Percentiles rank a stretch among this genome's conserved stretches.
Conservation (phyloP, 2,888 invertebrate genomes). For the Rhingia rostrata region DNA sequence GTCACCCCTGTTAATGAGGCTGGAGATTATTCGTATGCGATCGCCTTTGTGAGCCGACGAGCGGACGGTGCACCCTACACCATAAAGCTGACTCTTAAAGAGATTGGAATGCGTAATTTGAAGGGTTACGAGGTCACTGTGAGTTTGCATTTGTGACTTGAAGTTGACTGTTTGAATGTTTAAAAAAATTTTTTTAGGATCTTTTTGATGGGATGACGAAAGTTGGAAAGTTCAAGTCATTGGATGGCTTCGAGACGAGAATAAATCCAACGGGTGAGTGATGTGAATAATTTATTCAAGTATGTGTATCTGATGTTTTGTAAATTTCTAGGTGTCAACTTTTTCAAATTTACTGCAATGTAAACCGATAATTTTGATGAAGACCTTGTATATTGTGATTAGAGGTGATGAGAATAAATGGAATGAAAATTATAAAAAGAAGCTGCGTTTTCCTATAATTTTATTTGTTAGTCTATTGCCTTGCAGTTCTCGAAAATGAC, state of each 20-base stretch:
- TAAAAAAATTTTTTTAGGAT: slow-evolving; percentile 56
- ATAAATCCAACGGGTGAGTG: slow-evolving; percentile 76
- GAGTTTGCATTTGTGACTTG: slow-evolving; percentile 46
- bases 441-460: background rate
- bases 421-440: background rate
- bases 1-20: slow-evolving; percentile 79
- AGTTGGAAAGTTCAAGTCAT: slow-evolving; percentile 28
- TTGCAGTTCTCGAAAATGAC: too few species aligned
- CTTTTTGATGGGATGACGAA: slow-evolving; percentile 43
- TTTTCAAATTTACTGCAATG: slow-evolving; percentile 76
- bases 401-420: slow-evolving; percentile 2
- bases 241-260: slow-evolving; percentile 73
- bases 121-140: slow-evolving; percentile 80
- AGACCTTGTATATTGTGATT: slow-evolving; percentile 6
- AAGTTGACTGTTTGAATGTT: background rate
- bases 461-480: background rate
- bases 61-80: slow-evolving; percentile 82
- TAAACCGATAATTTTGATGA: slow-evolving; percentile 3
- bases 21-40: slow-evolving; percentile 83
- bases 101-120: slow-evolving; percentile 80
- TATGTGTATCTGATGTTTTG: background rate
- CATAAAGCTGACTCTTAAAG: slow-evolving; percentile 78
- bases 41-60: slow-evolving; percentile 83
- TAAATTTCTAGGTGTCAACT: slow-evolving; percentile 75
- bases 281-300: background rate